These are phyloP conservation scores for Sycobia sp. DNA, from an alignment of 1,140 invertebrate genomes.

Conservation along the genomic window DNA sequence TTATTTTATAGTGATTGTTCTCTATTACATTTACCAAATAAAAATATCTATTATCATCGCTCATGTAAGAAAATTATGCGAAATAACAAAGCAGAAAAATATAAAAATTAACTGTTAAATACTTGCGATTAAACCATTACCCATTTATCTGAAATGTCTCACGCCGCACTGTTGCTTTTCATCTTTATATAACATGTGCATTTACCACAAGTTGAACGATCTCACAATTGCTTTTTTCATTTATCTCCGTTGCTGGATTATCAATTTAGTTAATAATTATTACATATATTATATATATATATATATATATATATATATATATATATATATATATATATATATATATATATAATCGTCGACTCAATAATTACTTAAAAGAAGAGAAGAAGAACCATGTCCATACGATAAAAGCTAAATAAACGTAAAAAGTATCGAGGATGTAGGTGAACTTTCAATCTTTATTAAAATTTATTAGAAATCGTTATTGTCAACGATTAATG, in stretches of 20 bases:
- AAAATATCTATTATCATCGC: not conserved
- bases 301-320: not conserved
- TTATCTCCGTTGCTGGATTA: too few relatives aligned
- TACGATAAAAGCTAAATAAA: constrained; percentile 1
- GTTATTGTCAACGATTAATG: constrained; percentile 8
- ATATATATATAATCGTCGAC: not conserved
- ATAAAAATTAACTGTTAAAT: constrained; percentile 35
- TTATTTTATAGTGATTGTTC: too few relatives aligned
- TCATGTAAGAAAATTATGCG: not conserved
- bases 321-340: not conserved
- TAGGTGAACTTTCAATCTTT: constrained; percentile 3
- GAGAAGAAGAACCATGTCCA: not conserved
- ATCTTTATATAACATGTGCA: constrained; percentile 22
- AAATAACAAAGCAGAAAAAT: too few relatives aligned
- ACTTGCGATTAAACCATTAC: too few relatives aligned
- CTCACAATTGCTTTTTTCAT: not conserved
- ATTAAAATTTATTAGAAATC: constrained; percentile 6
- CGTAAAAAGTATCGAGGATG: not conserved
- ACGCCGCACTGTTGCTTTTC: constrained; percentile 23
- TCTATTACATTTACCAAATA: too few relatives aligned
- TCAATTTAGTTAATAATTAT: too few relatives aligned
- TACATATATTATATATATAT: not conserved
- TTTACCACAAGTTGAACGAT: constrained; percentile 7
- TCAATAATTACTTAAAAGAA: not conserved
- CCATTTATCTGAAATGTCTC: constrained; percentile 28